Percentiles rank a stretch among this genome's conserved stretches.
Evolutionary conservation across 64 coral and sea anemone genomes (phyloP).

Genomic region (Hydrozoanthus tunicans): DNA sequence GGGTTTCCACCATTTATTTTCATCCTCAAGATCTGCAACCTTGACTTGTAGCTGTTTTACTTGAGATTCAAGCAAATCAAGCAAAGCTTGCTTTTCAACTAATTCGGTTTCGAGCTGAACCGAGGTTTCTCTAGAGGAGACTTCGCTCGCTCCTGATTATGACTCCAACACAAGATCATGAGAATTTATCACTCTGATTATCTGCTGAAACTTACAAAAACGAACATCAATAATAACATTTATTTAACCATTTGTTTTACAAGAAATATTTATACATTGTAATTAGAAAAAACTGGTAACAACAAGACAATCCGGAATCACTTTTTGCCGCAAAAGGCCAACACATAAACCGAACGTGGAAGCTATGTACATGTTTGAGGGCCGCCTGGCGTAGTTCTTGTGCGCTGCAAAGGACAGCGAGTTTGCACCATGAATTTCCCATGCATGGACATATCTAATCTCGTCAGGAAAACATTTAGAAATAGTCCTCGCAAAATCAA

Average conservation of each 20-base stretch:
- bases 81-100: background rate
- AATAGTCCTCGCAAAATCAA: background rate
- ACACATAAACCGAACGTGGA: background rate
- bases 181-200: constrained; percentile 18
- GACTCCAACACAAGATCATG: background rate
- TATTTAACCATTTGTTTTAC: too few relatives aligned
- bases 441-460: background rate
- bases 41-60: background rate
- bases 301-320: background rate
- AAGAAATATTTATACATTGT: too few relatives aligned
- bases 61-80: background rate
- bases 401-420: constrained; percentile 2
- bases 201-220: constrained; percentile 3
- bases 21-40: constrained; percentile 1
- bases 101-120: background rate
- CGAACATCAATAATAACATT: background rate
- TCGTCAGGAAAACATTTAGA: constrained; percentile 1
- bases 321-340: constrained; percentile 1
- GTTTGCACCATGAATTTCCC: constrained; percentile 12
- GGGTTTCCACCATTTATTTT: background rate
- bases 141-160: background rate
- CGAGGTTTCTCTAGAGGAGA: background rate
- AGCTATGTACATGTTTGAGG: background rate
- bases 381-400: constrained; percentile 1
- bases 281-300: background rate